These are phyloP conservation scores for Malthinus seriepunctatus DNA, from an alignment of 2,888 invertebrate genomes.

Conservation along the genomic window DNA sequence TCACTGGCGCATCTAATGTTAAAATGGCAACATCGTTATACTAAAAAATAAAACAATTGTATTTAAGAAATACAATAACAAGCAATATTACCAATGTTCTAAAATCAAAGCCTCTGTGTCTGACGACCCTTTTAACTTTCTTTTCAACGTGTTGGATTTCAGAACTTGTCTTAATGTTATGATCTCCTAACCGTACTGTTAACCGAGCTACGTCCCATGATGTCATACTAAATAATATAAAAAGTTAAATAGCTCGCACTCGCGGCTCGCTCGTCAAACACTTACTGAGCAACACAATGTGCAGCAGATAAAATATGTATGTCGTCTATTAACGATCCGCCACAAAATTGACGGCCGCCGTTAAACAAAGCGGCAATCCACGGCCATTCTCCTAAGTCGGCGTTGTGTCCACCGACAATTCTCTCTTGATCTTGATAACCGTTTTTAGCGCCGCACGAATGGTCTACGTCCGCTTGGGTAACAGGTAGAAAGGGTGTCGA, in stretches of 20 bases:
- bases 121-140: conserved; percentile 80
- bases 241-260: too few relatives aligned
- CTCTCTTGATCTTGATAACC: conserved; percentile 79
- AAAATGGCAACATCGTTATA: conserved; percentile 85
- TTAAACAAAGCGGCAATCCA: conserved; percentile 85
- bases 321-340: conserved; percentile 82
- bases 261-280: conserved; percentile 33
- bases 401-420: conserved; percentile 83
- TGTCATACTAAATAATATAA: conserved; percentile 69
- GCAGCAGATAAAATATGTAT: conserved; percentile 82
- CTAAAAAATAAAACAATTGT: conserved; percentile 52
- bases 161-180: conserved; percentile 75
- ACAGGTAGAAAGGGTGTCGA: conserved; percentile 31
- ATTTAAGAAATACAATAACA: neutral
- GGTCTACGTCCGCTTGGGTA: conserved; percentile 34
- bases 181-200: conserved; percentile 80
- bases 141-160: conserved; percentile 79
- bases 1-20: conserved; percentile 76
- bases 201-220: conserved; percentile 85
- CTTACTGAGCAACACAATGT: conserved; percentile 88
- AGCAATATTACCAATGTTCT: conserved; percentile 70
- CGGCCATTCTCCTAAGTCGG: conserved; percentile 76
- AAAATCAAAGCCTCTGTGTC: conserved; percentile 82
- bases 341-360: conserved; percentile 84
- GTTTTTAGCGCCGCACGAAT: conserved; percentile 76